A percentile compares a stretch with the other conserved stretches of the same genome.
These are phyloP conservation scores for Lithophane leautieri DNA, from an alignment of 2,888 invertebrate species.

Conservation along the genomic window DNA sequence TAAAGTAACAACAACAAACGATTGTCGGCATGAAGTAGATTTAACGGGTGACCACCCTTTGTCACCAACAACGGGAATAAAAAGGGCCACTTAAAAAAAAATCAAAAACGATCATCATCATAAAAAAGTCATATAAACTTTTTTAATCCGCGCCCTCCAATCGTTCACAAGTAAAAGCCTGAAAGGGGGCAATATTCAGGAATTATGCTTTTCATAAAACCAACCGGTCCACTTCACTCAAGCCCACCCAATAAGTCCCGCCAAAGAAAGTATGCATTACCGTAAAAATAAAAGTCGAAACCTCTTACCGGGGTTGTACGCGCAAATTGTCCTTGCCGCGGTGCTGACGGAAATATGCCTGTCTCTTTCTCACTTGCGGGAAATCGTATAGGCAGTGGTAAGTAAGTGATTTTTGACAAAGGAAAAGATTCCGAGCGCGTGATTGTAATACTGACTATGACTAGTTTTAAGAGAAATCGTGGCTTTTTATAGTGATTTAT, in stretches of 20 bases:
- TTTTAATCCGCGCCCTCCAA: slow-evolving; percentile 59
- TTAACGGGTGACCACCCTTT: slow-evolving; percentile 11
- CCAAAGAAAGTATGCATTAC: slow-evolving; percentile 80
- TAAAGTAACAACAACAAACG: slow-evolving; percentile 25
- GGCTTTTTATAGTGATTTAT: slow-evolving; percentile 67
- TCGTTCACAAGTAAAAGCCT: slow-evolving; percentile 61
- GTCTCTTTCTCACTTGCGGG: slow-evolving; percentile 63
- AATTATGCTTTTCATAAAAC: slow-evolving; percentile 73
- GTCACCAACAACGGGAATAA: slow-evolving; percentile 30
- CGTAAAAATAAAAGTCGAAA: slow-evolving; percentile 84
- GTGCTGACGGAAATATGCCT: slow-evolving; percentile 56
- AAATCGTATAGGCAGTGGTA: slow-evolving; percentile 47
- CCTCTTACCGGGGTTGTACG: slow-evolving; percentile 80
- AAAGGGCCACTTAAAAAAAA: slow-evolving; percentile 47
- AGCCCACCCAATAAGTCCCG: slow-evolving; percentile 74
- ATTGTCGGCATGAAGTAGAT: slow-evolving; percentile 16
- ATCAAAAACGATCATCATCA: slow-evolving; percentile 34
- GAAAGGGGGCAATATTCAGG: slow-evolving; percentile 67
- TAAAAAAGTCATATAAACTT: slow-evolving; percentile 61
- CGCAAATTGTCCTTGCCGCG: slow-evolving; percentile 70
- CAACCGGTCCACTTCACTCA: slow-evolving; percentile 68
- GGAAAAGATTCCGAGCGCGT: slow-evolving; percentile 78
- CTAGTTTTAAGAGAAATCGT: slow-evolving; percentile 68
- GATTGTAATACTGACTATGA: slow-evolving; percentile 74
- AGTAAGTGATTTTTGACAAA: slow-evolving; percentile 77